Evolutionary conservation across 2,888 invertebrate genomes (phyloP).

Genomic region (Patella caerulea): DNA sequence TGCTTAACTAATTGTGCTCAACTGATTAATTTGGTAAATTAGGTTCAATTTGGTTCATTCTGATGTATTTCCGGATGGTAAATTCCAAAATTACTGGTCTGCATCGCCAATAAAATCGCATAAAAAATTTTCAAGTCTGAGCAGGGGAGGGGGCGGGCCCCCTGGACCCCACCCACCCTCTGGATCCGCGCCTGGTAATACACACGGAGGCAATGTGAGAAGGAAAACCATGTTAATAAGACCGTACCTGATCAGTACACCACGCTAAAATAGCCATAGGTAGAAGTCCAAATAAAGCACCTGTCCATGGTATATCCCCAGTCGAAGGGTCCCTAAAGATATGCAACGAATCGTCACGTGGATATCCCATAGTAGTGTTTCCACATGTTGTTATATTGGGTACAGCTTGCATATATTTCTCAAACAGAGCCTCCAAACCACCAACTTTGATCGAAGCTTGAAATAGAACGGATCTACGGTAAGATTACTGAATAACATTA

Average conservation of each 20-base stretch:
- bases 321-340: conserved; percentile 57
- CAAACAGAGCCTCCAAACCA: conserved; percentile 71
- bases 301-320: conserved; percentile 66
- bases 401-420: conserved; percentile 68
- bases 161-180: too few relatives aligned
- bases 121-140: too few relatives aligned
- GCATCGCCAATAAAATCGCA: too few relatives aligned
- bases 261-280: conserved; percentile 65
- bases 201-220: too few relatives aligned
- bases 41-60: too few relatives aligned
- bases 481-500: not conserved
- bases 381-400: conserved; percentile 61
- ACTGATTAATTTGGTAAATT: too few relatives aligned
- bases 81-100: too few relatives aligned
- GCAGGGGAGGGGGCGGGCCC: too few relatives aligned
- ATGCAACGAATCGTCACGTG: conserved; percentile 56
- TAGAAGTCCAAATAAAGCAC: conserved; percentile 62
- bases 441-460: conserved; percentile 68
- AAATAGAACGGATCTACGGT: not conserved
- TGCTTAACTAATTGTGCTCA: too few relatives aligned
- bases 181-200: too few relatives aligned
- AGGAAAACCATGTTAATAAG: too few relatives aligned
- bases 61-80: too few relatives aligned
- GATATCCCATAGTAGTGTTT: conserved; percentile 46
- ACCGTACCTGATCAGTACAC: conserved; percentile 66